Conservation (phyloP, 2,888 invertebrate genomes). For the Ophraella communa region DNA sequence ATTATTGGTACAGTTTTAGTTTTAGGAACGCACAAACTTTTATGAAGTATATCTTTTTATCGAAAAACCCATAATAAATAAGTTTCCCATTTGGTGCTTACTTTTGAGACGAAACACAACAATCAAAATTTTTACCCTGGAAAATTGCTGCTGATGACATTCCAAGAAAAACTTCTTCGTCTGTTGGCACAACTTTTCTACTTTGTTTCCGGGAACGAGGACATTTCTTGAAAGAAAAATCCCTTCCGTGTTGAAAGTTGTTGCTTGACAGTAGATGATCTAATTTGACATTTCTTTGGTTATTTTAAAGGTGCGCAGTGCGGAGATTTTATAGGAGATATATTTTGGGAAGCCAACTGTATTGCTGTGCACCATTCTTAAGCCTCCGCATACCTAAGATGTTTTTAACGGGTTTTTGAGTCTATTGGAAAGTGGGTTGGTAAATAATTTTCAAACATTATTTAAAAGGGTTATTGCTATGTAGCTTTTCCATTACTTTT, state of each 20-base stretch:
- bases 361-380: constrained; percentile 89
- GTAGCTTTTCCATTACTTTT: too few relatives aligned
- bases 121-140: constrained; percentile 66
- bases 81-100: too few relatives aligned
- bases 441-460: too few relatives aligned
- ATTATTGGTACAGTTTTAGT: too few relatives aligned
- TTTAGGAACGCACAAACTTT: too few relatives aligned
- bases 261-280: constrained; percentile 93
- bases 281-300: constrained; percentile 97
- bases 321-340: constrained; percentile 77
- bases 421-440: too few relatives aligned
- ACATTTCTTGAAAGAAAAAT: constrained; percentile 93
- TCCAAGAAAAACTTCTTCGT: constrained; percentile 77
- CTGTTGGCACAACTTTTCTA: constrained; percentile 84
- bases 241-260: constrained; percentile 81
- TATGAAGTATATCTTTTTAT: too few relatives aligned
- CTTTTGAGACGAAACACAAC: too few relatives aligned
- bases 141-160: constrained; percentile 73
- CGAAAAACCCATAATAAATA: too few relatives aligned
- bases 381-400: constrained; percentile 65
- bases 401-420: too few relatives aligned
- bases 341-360: constrained; percentile 83
- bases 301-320: constrained; percentile 83
- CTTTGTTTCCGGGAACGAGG: constrained; percentile 96
- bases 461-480: too few relatives aligned